These are phyloP conservation scores for Ochropleura leucogaster DNA, from an alignment of 2,888 invertebrate genomes.

Conservation along the genomic window DNA sequence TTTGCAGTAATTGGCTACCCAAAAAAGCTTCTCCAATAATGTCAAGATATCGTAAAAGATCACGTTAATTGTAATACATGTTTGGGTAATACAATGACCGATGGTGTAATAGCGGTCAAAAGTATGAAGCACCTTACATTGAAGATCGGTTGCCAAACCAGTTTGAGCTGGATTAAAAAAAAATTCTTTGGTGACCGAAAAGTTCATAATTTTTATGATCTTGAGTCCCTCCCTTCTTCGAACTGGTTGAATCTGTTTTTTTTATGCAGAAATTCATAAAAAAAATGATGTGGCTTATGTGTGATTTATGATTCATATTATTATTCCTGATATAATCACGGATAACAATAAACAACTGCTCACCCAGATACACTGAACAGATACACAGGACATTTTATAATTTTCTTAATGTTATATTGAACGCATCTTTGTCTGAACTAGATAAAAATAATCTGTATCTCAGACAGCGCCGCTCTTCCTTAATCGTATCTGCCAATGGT, in stretches of 20 bases:
- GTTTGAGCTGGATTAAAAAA: background rate
- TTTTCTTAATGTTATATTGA: too few relatives aligned
- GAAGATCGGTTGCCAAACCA: slow-evolving; percentile 22
- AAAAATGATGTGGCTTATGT: background rate
- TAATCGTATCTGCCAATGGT: too few relatives aligned
- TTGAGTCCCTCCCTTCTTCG: background rate
- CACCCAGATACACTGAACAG: too few relatives aligned
- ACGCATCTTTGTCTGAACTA: too few relatives aligned
- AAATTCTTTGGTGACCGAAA: background rate
- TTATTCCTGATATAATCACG: too few relatives aligned
- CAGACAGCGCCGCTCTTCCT: too few relatives aligned
- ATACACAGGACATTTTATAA: too few relatives aligned
- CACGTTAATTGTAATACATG: slow-evolving; percentile 3
- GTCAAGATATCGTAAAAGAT: slow-evolving; percentile 18
- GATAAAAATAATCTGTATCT: too few relatives aligned
- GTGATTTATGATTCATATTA: background rate
- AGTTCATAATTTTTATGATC: background rate
- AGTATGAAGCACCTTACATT: background rate
- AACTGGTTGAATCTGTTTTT: background rate
- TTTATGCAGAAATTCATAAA: background rate
- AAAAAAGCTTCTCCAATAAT: slow-evolving; percentile 26
- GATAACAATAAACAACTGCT: too few relatives aligned
- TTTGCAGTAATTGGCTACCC: background rate
- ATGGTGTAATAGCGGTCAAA: background rate
- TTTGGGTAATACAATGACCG: background rate